Conservation (phyloP, 2,113 vertebrate genomes). For the Cololabis saira region DNA sequence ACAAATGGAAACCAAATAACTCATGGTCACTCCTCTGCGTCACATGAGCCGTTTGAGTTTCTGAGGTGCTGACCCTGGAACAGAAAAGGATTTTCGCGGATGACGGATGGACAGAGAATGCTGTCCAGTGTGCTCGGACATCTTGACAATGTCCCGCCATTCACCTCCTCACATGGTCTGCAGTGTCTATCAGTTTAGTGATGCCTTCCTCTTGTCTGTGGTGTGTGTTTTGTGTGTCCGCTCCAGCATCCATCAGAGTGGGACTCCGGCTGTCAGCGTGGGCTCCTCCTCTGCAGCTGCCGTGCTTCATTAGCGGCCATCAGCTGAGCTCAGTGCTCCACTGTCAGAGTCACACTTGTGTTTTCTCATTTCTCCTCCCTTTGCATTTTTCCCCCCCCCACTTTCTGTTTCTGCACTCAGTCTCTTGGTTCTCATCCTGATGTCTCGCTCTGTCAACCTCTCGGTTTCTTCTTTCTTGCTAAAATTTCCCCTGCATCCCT, state of each 20-base stretch:
- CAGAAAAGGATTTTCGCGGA: not conserved
- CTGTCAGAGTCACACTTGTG: conserved; percentile 67
- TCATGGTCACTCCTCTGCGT: not conserved
- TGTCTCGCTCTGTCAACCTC: conserved; percentile 58
- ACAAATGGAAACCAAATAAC: not conserved
- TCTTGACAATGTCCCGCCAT: conserved; percentile 35
- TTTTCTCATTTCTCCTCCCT: conserved; percentile 39
- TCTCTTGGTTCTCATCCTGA: conserved; percentile 46
- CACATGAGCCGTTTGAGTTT: not conserved
- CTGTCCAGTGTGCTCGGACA: conserved; percentile 16
- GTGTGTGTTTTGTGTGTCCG: conserved; percentile 30
- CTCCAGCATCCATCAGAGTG: conserved; percentile 49
- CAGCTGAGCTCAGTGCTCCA: conserved; percentile 61
- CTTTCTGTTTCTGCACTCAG: conserved; percentile 38
- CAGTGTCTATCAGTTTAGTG: conserved; percentile 35
- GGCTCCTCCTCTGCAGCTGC: conserved; percentile 74
- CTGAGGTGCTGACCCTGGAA: too few relatives aligned
- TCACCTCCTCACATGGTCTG: conserved; percentile 21
- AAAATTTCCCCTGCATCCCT: conserved; percentile 14
- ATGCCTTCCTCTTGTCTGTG: conserved; percentile 26
- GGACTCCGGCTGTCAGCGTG: conserved; percentile 55
- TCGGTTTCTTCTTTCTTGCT: conserved; percentile 25
- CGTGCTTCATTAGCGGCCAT: conserved; percentile 73
- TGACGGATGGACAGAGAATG: not conserved
- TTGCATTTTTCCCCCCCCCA: not conserved